Evolutionary conservation across 2,888 invertebrate genomes (phyloP), one percentile per base, ranked within the genome.

Genomic region (Parascotia fuliginaria): DNA sequence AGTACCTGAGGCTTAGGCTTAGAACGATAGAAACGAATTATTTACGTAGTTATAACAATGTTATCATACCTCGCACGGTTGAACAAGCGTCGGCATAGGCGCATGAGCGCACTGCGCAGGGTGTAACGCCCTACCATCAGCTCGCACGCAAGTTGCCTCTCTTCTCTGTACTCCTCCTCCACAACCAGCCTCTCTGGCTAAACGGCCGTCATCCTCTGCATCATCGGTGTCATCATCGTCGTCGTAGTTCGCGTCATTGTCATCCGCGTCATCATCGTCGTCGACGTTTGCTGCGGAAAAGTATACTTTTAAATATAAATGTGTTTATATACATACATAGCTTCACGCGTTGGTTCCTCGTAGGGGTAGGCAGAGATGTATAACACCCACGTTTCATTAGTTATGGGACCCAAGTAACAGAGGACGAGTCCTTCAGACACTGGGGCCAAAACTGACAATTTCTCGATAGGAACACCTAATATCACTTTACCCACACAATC

Each of bases 121-220:
- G 32, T 89, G 88, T 9, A 93, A 66, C 7, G 92, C 83, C 0
- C 89, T 73, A 0, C 93, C 92, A 33, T 91, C 90, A 3, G 90
- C 85, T 27, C 90, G 85, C 7, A 93, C 92, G 69, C 94, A 94
- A 2, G 92, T 92, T 0, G 93, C 92, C 37, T 92, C 93, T 1
- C 94, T 77, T 12, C 93, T 78, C 75, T 94, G 94, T 28, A 93
- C 87, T 0, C 94, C 94, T 11, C 94, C 94, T 1, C 94, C 94
- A 57, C 94, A 94, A 39, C 83, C 86, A 0, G 86, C 76, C 12
- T 75, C 79, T 3, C 46, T 55, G 3, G 50, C 55, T 16, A 60
- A 63, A 4, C 49, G 55, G 33, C 57, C 62, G 12, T 80, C 76
- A 9, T 82, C 80, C 9, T 82, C 83, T 0, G 75, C 75, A 0